phyloP scores from a whole-genome alignment of 2,888 invertebrate genomes.

The Lepidochrysops patricia region DNA sequence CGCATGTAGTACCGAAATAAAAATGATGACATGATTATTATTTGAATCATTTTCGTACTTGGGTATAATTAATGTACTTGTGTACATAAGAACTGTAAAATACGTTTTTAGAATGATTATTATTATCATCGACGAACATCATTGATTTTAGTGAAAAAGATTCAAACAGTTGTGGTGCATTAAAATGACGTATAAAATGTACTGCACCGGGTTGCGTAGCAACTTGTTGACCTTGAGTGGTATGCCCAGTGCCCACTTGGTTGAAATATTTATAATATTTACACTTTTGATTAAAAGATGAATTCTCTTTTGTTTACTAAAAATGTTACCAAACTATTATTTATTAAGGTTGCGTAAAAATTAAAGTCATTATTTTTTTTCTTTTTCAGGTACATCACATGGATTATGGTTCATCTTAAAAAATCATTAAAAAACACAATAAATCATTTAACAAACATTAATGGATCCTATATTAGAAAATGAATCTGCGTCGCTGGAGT shows the following conservation, averaged over 20 bases:
- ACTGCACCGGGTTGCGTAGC: conserved; percentile 49
- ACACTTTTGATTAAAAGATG: not conserved
- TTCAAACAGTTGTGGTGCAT: conserved; percentile 34
- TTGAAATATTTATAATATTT: not conserved
- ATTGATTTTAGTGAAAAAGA: not conserved
- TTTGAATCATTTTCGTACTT: not conserved
- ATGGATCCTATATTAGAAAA: conserved; percentile 72
- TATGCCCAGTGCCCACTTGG: too few species aligned
- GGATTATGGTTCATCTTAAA: conserved; percentile 52
- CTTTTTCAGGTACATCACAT: conserved; percentile 50
- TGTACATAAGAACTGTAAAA: too few species aligned
- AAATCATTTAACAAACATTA: conserved; percentile 29
- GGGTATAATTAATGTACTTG: too few species aligned
- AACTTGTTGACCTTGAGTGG: conserved; percentile 35
- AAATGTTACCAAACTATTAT: too few species aligned
- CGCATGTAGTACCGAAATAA: conserved; percentile 18
- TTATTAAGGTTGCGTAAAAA: too few species aligned
- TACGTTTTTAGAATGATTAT: not conserved
- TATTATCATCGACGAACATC: not conserved
- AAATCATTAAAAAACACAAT: conserved; percentile 38
- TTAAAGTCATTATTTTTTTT: too few species aligned
- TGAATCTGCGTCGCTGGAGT: conserved; percentile 58
- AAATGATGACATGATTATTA: conserved; percentile 12
- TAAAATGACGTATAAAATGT: conserved; percentile 52
- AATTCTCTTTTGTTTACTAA: not conserved